These are phyloP conservation scores for Heterodera filipjevi DNA, from an alignment of 2,888 invertebrate species.

Conservation along the genomic window DNA sequence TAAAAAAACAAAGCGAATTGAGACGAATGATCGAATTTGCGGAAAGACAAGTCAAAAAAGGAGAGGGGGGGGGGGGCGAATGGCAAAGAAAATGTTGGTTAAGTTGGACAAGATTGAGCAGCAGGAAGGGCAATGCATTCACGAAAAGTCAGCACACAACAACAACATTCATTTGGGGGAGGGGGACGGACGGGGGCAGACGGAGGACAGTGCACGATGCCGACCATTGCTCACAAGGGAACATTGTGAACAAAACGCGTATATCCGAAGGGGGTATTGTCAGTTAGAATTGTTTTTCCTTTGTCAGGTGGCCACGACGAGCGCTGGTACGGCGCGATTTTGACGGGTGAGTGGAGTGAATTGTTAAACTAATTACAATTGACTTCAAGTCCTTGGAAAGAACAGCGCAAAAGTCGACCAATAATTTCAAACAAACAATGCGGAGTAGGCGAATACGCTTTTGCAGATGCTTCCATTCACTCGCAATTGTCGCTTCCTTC, in stretches of 20 bases:
- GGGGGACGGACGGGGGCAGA: neutral
- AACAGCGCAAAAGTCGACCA: constrained; percentile 1
- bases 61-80: neutral
- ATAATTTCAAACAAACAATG: constrained; percentile 28
- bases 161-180: neutral
- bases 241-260: no score
- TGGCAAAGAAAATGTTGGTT: neutral
- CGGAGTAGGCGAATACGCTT: constrained; percentile 22
- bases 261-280: no score
- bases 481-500: constrained; percentile 26
- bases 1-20: neutral
- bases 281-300: no score
- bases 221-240: constrained; percentile 31
- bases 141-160: constrained; percentile 11
- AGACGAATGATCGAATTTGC: neutral
- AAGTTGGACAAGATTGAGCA: neutral
- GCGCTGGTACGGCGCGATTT: constrained; percentile 21
- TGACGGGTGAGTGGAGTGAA: constrained; percentile 4
- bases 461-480: constrained; percentile 31
- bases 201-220: constrained; percentile 34
- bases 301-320: neutral
- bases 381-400: constrained; percentile 13
- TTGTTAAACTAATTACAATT: neutral
- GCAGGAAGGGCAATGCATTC: constrained; percentile 5
- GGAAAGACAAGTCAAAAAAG: neutral